A percentile compares a stretch with the other conserved stretches of the same genome.
Evolutionary conservation across 2,113 vertebrate genomes (phyloP).

Genomic region (Rhinogobius similis): DNA sequence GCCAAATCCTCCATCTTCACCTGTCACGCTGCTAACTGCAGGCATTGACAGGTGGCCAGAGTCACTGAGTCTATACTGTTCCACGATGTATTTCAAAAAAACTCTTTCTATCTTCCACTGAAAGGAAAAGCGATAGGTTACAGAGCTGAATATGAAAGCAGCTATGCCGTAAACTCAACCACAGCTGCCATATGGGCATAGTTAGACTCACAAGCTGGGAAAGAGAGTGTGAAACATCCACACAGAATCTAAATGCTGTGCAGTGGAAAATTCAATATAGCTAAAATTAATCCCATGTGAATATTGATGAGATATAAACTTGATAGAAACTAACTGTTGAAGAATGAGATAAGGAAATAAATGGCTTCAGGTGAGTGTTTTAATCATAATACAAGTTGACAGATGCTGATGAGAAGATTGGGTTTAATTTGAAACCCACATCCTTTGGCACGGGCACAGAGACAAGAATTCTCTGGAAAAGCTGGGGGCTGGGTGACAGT

Average conservation of each 20-base stretch:
- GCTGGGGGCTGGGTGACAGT: conserved; percentile 21
- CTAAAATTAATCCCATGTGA: not conserved
- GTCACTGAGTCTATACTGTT: conserved; percentile 19
- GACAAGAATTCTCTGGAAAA: conserved; percentile 23
- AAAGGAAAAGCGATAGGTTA: not conserved
- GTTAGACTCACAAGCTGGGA: conserved; percentile 17
- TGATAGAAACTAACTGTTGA: not conserved
- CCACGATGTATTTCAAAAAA: conserved; percentile 19
- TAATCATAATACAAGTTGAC: conserved; percentile 22
- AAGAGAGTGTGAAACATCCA: not conserved
- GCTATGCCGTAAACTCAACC: conserved; percentile 23
- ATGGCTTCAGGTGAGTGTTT: not conserved
- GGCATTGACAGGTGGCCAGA: conserved; percentile 43
- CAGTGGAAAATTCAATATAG: not conserved
- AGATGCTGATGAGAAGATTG: conserved; percentile 26
- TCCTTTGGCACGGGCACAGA: not conserved
- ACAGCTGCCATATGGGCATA: conserved; percentile 23
- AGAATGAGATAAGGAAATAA: not conserved
- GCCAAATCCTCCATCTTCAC: conserved; percentile 45
- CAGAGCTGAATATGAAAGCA: conserved; percentile 22
- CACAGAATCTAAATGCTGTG: not conserved
- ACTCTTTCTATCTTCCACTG: not conserved
- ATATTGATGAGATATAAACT: not conserved
- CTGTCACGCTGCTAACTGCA: conserved; percentile 50
- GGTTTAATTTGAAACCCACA: conserved; percentile 19